Evolutionary conservation across 2,113 vertebrate genomes (phyloP).

Genomic region (Chamaea fasciata): DNA sequence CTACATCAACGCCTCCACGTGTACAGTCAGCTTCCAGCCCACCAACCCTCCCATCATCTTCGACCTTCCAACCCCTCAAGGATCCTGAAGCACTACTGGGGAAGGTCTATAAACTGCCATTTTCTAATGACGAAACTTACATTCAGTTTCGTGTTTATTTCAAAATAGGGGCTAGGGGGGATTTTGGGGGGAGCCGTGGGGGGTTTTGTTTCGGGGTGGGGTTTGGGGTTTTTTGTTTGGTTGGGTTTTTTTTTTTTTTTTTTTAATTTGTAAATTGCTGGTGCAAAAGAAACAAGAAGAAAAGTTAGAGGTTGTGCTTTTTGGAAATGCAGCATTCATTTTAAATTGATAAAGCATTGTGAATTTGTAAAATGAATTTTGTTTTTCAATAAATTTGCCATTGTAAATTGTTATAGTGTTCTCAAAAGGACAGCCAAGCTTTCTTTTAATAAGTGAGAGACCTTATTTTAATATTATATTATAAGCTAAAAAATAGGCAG

Average conservation of each 20-base stretch:
- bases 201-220: neutral
- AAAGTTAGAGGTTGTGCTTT: slow-evolving; percentile 78
- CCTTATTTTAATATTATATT: slow-evolving; percentile 92
- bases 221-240: neutral
- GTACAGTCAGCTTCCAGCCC: slow-evolving; percentile 97
- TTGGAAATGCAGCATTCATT: slow-evolving; percentile 83
- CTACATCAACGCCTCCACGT: slow-evolving; percentile 95
- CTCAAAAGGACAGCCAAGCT: slow-evolving; percentile 85
- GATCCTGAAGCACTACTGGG: slow-evolving; percentile 82
- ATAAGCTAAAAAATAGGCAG: slow-evolving; percentile 71
- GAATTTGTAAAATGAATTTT: slow-evolving; percentile 87
- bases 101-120: slow-evolving; percentile 74
- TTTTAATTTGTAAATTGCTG: slow-evolving; percentile 79
- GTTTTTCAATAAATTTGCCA: slow-evolving; percentile 73
- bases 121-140: slow-evolving; percentile 79
- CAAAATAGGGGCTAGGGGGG: slow-evolving; percentile 59
- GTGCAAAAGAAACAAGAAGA: slow-evolving; percentile 63
- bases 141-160: slow-evolving; percentile 80
- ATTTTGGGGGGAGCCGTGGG: neutral
- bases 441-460: slow-evolving; percentile 88
- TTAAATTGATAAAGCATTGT: slow-evolving; percentile 85
- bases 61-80: slow-evolving; percentile 94
- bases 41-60: slow-evolving; percentile 98
- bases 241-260: neutral
- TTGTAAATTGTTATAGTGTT: slow-evolving; percentile 84